phyloP scores from a whole-genome alignment of 2,888 invertebrate species.

The Ornithoptera priamus region DNA sequence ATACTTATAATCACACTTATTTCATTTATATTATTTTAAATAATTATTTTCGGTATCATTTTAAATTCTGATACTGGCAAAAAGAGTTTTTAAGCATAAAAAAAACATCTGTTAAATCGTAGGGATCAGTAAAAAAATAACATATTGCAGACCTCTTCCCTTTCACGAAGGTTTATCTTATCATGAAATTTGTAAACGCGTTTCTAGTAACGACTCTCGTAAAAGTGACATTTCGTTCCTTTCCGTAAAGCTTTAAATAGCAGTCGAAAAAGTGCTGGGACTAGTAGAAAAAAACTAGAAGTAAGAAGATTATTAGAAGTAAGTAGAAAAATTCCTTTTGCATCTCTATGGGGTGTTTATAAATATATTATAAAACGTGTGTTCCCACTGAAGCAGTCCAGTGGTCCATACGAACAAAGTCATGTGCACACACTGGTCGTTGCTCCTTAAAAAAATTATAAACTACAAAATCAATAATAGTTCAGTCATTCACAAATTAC shows the following conservation, averaged over 20 bases:
- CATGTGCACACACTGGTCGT: too few species aligned
- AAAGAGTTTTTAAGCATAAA: background rate
- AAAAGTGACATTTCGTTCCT: slow-evolving; percentile 35
- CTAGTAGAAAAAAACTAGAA: background rate
- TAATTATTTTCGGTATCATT: background rate
- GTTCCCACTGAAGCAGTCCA: background rate
- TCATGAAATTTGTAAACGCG: slow-evolving; percentile 53
- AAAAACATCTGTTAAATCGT: slow-evolving; percentile 29
- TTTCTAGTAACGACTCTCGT: slow-evolving; percentile 39
- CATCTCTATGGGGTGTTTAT: background rate
- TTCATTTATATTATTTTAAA: too few species aligned
- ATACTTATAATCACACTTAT: too few species aligned
- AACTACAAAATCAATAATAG: too few species aligned
- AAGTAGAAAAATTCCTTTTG: background rate
- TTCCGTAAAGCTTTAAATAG: background rate
- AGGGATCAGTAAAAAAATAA: slow-evolving; percentile 38
- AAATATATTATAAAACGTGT: too few species aligned
- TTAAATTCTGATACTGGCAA: background rate
- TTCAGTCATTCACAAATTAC: too few species aligned
- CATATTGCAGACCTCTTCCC: slow-evolving; percentile 48
- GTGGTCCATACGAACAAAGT: too few species aligned
- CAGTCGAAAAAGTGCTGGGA: background rate
- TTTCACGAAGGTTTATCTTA: slow-evolving; percentile 55
- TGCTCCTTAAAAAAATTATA: too few species aligned
- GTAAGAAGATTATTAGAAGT: background rate